Base-by-base conservation (phyloP, 2,888 invertebrate species). In the Lochmaea crataegi region DNA sequence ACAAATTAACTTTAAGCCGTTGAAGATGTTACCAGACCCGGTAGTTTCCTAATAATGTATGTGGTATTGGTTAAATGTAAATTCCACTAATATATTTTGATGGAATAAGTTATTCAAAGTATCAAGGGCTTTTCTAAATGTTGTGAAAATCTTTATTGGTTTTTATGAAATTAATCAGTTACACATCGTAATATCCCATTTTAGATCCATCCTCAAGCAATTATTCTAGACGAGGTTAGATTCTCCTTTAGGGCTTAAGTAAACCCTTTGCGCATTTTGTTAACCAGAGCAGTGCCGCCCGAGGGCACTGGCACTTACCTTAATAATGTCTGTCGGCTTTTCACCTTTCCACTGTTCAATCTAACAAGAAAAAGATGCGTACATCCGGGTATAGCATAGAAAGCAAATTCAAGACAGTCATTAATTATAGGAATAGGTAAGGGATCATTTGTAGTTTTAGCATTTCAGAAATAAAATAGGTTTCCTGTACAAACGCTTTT, bases 191-290 rank as follows among this genome's bases (percentile, higher is more conserved):
- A 57, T 7, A 26, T 12, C 22, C 57, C 14, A 57, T 57, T 57
- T 48, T 18, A 18, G 57, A 57, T 57, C 22, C 16, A 57, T 57
- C 57, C 22, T 57, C 26, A 57, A 26, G 18, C 57, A 57, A 57
- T 57, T 57, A 57, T 57, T 57, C 16, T 57, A 6, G 12, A 57
- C 57, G 57, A 57, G 12, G 3, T 6, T 57, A 26, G 26, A 26
- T 26, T 57, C 18, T 12, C 16, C 57, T 57, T 9, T 18, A 57
- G 18, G 57, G 57, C 9, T 22, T 57, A 57, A 10, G 22, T 14
- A 22, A 26, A 57, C 57, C 57, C 57, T 57, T 57, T 18, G 57
- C 57, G 26, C 26, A 57, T 57, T 57, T 18, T 57, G 11, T 18
- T 26, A 18, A 26, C 57, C 57, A 18, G 12, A 18, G 57, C 57